Conservation (phyloP, 2,113 vertebrate genomes). For the Hyaena hyaena region DNA sequence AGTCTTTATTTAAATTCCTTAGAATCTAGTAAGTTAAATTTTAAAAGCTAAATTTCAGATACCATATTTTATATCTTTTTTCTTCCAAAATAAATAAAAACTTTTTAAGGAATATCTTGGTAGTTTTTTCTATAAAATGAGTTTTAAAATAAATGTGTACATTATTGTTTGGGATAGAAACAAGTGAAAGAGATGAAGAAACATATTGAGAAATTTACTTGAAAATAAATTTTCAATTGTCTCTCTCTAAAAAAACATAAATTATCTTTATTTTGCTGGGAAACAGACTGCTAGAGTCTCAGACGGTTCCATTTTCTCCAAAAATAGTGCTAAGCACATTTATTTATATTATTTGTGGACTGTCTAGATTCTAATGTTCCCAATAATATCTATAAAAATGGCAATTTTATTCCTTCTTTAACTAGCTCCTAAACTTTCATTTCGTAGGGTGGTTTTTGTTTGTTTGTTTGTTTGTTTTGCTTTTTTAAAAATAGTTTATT, state of each 20-base stretch:
- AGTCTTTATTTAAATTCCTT: not conserved
- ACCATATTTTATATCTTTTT: not conserved
- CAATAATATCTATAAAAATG: not conserved
- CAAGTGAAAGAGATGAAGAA: not conserved
- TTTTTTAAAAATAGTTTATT: too few species aligned
- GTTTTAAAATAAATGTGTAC: not conserved
- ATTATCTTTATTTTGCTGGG: not conserved
- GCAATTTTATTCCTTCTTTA: not conserved
- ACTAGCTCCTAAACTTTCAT: not conserved
- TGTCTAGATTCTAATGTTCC: not conserved
- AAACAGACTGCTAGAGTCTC: not conserved
- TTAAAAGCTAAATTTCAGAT: not conserved
- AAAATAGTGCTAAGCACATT: not conserved
- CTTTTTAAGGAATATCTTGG: not conserved
- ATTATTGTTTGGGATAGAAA: not conserved
- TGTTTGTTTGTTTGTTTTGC: too few species aligned
- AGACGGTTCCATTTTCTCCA: not conserved
- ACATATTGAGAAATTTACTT: not conserved
- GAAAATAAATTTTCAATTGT: constrained; percentile 7
- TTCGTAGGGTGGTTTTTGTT: not conserved
- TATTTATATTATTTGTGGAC: not conserved
- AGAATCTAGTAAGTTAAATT: not conserved
- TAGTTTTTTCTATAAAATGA: not conserved
- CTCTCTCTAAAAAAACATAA: not conserved
- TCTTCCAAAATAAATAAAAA: not conserved